phyloP scores from a whole-genome alignment of 1,140 invertebrate genomes.

The Lasioglossum baleicum region DNA sequence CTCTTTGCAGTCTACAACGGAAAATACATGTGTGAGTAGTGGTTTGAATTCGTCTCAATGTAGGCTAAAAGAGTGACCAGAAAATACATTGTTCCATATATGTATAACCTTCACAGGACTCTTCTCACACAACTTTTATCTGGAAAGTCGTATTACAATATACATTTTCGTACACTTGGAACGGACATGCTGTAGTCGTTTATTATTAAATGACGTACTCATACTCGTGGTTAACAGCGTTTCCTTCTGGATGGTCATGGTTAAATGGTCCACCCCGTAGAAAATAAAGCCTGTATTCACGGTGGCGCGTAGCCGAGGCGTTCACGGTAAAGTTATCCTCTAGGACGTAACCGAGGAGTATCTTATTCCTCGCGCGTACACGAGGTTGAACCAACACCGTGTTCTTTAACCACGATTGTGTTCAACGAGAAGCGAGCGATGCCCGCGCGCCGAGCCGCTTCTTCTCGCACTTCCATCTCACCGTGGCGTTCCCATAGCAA shows the following conservation, averaged over 20 bases:
- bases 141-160: too few species aligned
- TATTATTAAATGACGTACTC: too few species aligned
- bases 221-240: too few species aligned
- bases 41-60: too few species aligned
- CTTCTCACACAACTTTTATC: too few species aligned
- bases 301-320: slow-evolving; percentile 21
- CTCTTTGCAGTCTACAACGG: too few species aligned
- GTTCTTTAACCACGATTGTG: slow-evolving; percentile 61
- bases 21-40: too few species aligned
- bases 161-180: too few species aligned
- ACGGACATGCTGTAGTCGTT: too few species aligned
- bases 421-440: slow-evolving; percentile 44
- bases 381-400: slow-evolving; percentile 50
- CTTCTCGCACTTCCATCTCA: slow-evolving; percentile 59
- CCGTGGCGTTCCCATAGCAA: slow-evolving; percentile 62
- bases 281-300: slow-evolving; percentile 14
- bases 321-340: slow-evolving; percentile 49
- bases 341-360: slow-evolving; percentile 56
- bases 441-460: slow-evolving; percentile 38
- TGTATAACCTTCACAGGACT: too few species aligned
- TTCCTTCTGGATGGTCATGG: background rate
- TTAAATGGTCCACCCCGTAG: background rate
- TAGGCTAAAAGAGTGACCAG: too few species aligned
- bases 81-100: too few species aligned
- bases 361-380: slow-evolving; percentile 52